Conservation (phyloP, 1,140 invertebrate genomes). For the Neocloeon triangulifer region DNA sequence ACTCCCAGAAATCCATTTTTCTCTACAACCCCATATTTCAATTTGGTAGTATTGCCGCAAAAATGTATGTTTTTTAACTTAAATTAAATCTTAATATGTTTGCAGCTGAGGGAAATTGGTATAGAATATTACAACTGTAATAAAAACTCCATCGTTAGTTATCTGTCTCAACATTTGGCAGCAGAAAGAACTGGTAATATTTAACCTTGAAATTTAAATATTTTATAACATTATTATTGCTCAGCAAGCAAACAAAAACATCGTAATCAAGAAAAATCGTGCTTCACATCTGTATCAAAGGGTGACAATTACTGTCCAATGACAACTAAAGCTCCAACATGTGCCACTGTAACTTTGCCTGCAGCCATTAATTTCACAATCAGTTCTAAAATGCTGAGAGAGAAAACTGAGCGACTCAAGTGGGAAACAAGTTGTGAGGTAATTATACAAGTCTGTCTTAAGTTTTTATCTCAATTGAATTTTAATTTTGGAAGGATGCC, state of each 20-base stretch:
- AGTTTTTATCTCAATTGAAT: too few species aligned
- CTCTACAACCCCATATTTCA: constrained; percentile 29
- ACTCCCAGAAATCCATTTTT: constrained; percentile 42
- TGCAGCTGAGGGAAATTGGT: constrained; percentile 35
- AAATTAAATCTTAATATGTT: constrained; percentile 10
- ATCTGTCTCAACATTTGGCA: constrained; percentile 13
- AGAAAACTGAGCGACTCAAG: too few species aligned
- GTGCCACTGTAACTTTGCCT: neutral
- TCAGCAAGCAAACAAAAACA: neutral
- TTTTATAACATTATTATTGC: too few species aligned
- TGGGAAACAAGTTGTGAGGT: too few species aligned
- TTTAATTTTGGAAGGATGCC: too few species aligned
- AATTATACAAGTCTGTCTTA: too few species aligned
- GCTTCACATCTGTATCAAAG: too few species aligned
- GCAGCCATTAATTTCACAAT: too few species aligned
- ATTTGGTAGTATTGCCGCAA: constrained; percentile 25
- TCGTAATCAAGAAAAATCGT: neutral
- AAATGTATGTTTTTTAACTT: constrained; percentile 8
- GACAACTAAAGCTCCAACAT: neutral
- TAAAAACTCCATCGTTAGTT: constrained; percentile 20
- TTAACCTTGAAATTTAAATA: too few species aligned
- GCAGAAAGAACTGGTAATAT: constrained; percentile 4
- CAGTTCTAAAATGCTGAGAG: too few species aligned
- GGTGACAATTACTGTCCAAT: too few species aligned
- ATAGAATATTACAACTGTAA: constrained; percentile 41